These are phyloP conservation scores for Chaetogeoica ovagalla DNA, from an alignment of 2,888 invertebrate genomes.

Conservation along the genomic window DNA sequence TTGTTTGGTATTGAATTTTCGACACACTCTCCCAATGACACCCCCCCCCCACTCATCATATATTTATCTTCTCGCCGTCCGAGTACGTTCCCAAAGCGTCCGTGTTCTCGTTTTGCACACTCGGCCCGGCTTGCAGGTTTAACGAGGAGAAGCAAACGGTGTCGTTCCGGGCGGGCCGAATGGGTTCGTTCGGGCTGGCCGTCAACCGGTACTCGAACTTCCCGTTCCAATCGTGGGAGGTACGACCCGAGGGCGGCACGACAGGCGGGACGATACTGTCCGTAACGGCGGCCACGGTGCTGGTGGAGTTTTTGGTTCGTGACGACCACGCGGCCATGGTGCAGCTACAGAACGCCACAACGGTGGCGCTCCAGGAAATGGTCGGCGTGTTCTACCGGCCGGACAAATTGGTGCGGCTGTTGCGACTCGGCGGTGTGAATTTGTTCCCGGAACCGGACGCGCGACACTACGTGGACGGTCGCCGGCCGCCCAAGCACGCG, in stretches of 20 bases:
- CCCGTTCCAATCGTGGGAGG: conserved; percentile 85
- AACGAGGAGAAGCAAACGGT: conserved; percentile 78
- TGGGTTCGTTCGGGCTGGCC: conserved; percentile 76
- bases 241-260: conserved; percentile 66
- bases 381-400: conserved; percentile 67
- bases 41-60: no score
- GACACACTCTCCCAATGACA: no score
- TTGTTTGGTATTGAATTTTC: no score
- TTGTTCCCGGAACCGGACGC: conserved; percentile 81
- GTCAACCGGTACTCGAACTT: conserved; percentile 75
- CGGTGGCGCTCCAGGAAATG: conserved; percentile 66
- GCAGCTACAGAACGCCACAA: conserved; percentile 68
- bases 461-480: conserved; percentile 70
- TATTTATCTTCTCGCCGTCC: no score
- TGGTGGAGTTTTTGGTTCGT: conserved; percentile 62
- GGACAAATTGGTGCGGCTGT: conserved; percentile 64
- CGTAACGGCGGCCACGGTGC: conserved; percentile 64
- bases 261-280: conserved; percentile 59
- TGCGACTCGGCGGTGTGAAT: conserved; percentile 74
- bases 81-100: no score
- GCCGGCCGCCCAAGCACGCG: conserved; percentile 65
- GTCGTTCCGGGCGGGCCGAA: conserved; percentile 74
- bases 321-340: conserved; percentile 59
- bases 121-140: conserved; percentile 64
- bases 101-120: no score